A percentile compares a stretch with the other conserved stretches of the same genome.
Conservation (phyloP, 2,113 vertebrate species). For the Phalacrocorax brasilianus region DNA sequence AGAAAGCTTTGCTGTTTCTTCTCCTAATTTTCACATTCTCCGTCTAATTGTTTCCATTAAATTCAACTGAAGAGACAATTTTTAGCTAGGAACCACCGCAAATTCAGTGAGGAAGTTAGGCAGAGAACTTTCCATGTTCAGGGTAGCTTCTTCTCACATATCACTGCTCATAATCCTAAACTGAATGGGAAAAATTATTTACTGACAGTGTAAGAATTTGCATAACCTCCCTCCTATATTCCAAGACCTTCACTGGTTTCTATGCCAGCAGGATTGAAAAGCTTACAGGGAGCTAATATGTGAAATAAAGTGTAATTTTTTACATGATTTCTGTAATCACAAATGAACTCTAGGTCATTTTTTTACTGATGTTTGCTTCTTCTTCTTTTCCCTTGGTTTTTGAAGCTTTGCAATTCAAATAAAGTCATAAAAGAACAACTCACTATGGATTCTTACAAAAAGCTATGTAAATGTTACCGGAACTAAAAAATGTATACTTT, state of each 20-base stretch:
- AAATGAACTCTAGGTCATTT: not conserved
- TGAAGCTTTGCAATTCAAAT: not conserved
- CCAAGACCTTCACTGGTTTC: not conserved
- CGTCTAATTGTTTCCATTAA: not conserved
- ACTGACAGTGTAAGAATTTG: not conserved
- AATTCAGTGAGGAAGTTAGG: not conserved
- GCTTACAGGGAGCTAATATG: not conserved
- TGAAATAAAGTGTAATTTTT: not conserved
- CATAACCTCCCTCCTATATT: rapidly evolving
- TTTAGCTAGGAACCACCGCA: not conserved
- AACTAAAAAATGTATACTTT: not conserved
- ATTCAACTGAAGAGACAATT: not conserved
- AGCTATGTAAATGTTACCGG: not conserved
- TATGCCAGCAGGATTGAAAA: not conserved
- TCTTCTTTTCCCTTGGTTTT: not conserved
- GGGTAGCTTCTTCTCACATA: not conserved
- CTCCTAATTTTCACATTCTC: not conserved
- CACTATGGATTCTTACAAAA: not conserved
- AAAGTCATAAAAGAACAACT: not conserved
- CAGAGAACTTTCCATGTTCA: not conserved
- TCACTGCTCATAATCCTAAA: not conserved
- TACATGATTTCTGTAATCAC: not conserved
- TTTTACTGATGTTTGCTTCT: not conserved
- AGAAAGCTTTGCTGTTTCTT: not conserved
- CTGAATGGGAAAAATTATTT: not conserved